These are phyloP conservation scores for Melieria crassipennis DNA, from an alignment of 2,888 invertebrate genomes.

Conservation along the genomic window DNA sequence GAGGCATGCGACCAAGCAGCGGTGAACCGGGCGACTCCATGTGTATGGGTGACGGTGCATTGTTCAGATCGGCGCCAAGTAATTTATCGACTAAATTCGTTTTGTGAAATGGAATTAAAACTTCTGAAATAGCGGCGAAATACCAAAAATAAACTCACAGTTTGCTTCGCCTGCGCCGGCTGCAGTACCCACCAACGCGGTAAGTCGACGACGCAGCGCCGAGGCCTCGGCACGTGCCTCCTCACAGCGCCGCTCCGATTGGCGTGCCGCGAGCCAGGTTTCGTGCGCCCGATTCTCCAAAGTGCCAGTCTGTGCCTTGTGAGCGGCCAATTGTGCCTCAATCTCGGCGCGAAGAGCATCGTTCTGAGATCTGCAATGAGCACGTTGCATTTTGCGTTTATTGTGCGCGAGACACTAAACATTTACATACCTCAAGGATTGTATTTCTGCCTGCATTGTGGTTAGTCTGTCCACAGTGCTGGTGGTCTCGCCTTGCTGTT, in stretches of 20 bases:
- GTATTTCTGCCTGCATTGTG: constrained; percentile 80
- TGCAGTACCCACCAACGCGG: constrained; percentile 58
- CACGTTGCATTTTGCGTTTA: background rate
- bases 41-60: constrained; percentile 60
- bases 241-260: constrained; percentile 83
- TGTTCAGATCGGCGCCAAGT: constrained; percentile 47
- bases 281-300: constrained; percentile 87
- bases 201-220: constrained; percentile 72
- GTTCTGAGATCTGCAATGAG: constrained; percentile 67
- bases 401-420: background rate
- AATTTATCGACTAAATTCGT: constrained; percentile 40
- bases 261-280: constrained; percentile 84
- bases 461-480: constrained; percentile 83
- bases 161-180: constrained; percentile 49
- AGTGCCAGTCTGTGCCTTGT: constrained; percentile 76
- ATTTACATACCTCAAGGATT: constrained; percentile 76
- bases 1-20: constrained; percentile 68
- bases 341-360: constrained; percentile 81
- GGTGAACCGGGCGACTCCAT: constrained; percentile 64
- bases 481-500: constrained; percentile 83
- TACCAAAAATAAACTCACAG: constrained; percentile 40
- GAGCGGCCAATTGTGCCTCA: constrained; percentile 80
- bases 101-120: background rate
- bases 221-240: constrained; percentile 80
- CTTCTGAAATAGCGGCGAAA: background rate